A percentile compares a stretch with the other conserved stretches of the same genome.
phyloP scores from a whole-genome alignment of 2,888 invertebrate species.

The Lasioglossum pauxillum region DNA sequence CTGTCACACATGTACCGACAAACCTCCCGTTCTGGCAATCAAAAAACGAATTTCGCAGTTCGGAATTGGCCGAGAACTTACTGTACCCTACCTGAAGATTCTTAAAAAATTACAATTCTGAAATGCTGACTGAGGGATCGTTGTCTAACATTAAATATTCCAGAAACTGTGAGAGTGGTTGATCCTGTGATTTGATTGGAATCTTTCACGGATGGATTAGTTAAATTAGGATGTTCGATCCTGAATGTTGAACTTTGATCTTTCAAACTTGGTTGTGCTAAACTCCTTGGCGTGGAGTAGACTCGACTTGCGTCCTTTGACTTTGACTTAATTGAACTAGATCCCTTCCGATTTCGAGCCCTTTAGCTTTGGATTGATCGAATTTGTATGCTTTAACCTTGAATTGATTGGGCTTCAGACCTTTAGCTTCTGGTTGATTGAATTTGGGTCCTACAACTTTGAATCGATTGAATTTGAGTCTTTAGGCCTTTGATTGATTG shows the following conservation, averaged over 20 bases:
- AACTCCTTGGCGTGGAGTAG: neutral
- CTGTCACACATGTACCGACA: too few species aligned
- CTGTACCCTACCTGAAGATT: too few species aligned
- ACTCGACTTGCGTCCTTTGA: neutral
- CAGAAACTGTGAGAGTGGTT: neutral
- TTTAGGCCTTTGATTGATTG: neutral
- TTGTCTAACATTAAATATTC: neutral
- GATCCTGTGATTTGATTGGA: neutral
- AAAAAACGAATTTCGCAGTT: too few species aligned
- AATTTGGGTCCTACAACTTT: neutral
- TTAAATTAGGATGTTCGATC: neutral
- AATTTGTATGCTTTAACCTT: neutral
- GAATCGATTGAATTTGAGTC: neutral
- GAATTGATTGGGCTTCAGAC: neutral
- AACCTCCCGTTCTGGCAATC: too few species aligned
- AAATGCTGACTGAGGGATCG: neutral
- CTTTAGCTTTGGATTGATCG: neutral
- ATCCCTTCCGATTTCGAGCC: neutral
- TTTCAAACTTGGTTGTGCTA: neutral
- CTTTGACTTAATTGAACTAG: neutral
- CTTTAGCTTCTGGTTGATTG: neutral
- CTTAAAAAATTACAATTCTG: neutral
- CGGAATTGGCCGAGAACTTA: too few species aligned
- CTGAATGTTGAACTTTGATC: neutral
- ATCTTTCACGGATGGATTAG: neutral